These are phyloP conservation scores for Neodiprion fabricii DNA, from an alignment of 1,140 invertebrate species.

Conservation along the genomic window DNA sequence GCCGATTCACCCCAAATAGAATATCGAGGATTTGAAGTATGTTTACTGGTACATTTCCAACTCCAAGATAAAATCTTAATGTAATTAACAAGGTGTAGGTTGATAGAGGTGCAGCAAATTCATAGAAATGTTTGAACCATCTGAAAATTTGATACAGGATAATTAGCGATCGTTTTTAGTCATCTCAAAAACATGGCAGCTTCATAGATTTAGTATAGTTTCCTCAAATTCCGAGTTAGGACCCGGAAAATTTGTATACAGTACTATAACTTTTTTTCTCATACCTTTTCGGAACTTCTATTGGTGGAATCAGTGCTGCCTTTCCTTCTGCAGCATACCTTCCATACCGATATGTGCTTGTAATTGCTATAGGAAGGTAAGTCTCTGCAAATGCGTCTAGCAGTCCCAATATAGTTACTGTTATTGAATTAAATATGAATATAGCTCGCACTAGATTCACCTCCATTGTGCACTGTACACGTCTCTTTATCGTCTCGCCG, in stretches of 20 bases:
- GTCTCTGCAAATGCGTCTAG: conserved; percentile 69
- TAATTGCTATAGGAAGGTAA: conserved; percentile 68
- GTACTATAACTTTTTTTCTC: conserved; percentile 6
- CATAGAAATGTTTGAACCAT: conserved; percentile 79
- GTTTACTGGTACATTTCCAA: conserved; percentile 53
- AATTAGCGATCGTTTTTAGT: conserved; percentile 9
- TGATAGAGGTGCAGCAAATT: conserved; percentile 67
- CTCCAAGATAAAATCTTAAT: conserved; percentile 59
- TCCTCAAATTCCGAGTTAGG: conserved; percentile 3
- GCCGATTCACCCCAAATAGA: conserved; percentile 59
- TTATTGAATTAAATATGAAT: conserved; percentile 62
- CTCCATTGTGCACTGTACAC: conserved; percentile 29
- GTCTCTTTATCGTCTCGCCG: too few relatives aligned
- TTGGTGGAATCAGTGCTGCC: conserved; percentile 57
- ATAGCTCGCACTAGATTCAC: conserved; percentile 65
- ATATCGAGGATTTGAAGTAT: conserved; percentile 60
- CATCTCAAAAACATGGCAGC: conserved; percentile 16
- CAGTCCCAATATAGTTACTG: conserved; percentile 62
- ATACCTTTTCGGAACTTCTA: conserved; percentile 74
- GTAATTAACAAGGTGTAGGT: conserved; percentile 59
- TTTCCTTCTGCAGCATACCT: conserved; percentile 68
- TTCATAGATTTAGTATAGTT: conserved; percentile 24
- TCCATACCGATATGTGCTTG: conserved; percentile 71
- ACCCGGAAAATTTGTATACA: background rate
- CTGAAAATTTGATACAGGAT: conserved; percentile 39